Percentiles rank a stretch among this genome's conserved stretches.
Conservation (phyloP, 2,888 invertebrate species). For the Ophioninae sp. region DNA sequence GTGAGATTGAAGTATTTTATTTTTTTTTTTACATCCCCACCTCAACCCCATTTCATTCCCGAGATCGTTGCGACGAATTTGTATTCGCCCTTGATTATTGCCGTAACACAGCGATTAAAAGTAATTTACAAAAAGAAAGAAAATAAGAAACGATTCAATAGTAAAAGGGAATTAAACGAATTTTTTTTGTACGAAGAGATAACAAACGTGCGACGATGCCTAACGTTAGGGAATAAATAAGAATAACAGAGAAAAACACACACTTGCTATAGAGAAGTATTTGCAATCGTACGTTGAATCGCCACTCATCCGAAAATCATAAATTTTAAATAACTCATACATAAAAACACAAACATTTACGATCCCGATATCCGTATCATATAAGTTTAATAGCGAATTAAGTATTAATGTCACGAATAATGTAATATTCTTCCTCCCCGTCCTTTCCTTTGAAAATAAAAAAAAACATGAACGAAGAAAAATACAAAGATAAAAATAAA, state of each 20-base stretch:
- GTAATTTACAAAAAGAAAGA: background rate
- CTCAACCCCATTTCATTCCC: background rate
- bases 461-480: conserved; percentile 69
- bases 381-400: conserved; percentile 70
- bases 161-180: background rate
- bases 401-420: conserved; percentile 75
- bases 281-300: conserved; percentile 57
- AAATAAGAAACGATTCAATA: background rate
- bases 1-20: background rate
- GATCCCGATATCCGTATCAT: conserved; percentile 71
- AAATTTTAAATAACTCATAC: conserved; percentile 6
- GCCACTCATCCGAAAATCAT: conserved; percentile 60
- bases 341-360: conserved; percentile 65
- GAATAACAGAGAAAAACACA: background rate
- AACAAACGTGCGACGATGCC: conserved; percentile 59
- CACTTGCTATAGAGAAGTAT: conserved; percentile 56
- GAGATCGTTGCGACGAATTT: conserved; percentile 35
- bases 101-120: conserved; percentile 26
- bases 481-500: conserved; percentile 68
- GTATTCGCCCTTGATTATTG: conserved; percentile 32
- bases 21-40: conserved; percentile 38
- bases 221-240: conserved; percentile 61
- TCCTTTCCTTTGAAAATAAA: conserved; percentile 63
- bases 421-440: conserved; percentile 65
- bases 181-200: conserved; percentile 57